These are phyloP conservation scores for Mustela lutreola DNA, from an alignment of 2,113 vertebrate species.

Conservation along the genomic window DNA sequence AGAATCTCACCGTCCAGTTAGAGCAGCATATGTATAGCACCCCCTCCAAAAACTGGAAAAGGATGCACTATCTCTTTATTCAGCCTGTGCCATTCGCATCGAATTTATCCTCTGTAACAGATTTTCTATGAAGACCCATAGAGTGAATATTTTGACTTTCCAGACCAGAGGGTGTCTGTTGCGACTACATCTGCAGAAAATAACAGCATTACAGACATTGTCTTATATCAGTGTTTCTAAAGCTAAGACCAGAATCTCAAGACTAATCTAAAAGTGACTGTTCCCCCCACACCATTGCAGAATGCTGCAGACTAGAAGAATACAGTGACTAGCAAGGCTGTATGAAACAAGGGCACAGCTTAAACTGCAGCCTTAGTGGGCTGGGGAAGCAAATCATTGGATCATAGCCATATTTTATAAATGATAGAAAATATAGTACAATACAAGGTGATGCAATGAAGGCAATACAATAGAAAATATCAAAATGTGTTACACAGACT, in stretches of 20 bases:
- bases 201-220: background rate
- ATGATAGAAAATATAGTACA: background rate
- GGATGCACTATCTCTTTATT: background rate
- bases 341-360: background rate
- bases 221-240: background rate
- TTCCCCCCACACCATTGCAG: background rate
- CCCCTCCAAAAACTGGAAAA: background rate
- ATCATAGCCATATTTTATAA: background rate
- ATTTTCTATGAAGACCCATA: background rate
- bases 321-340: background rate
- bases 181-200: background rate
- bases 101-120: background rate
- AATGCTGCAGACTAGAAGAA: background rate
- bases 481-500: background rate
- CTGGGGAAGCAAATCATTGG: background rate
- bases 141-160: background rate
- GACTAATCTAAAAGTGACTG: background rate
- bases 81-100: accelerated
- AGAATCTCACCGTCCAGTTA: background rate
- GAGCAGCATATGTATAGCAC: background rate
- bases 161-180: background rate
- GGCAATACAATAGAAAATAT: background rate
- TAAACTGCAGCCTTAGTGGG: background rate
- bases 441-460: background rate
- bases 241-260: background rate